Evolutionary conservation across 2,113 vertebrate species (phyloP).

Genomic region (Aphyosemion australe): DNA sequence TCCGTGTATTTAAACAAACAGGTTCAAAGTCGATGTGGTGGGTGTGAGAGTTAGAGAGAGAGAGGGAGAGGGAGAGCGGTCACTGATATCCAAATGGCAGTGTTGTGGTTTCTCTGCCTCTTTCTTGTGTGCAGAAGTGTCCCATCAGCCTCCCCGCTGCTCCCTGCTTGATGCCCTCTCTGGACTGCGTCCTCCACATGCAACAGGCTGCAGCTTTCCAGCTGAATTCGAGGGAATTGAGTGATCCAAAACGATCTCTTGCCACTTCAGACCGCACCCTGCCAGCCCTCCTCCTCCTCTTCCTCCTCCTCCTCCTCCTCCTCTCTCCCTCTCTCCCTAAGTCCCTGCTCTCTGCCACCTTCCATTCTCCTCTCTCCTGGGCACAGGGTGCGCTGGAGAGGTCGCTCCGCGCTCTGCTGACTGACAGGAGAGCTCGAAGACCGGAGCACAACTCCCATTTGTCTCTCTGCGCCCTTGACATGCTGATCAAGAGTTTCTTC

Average conservation of each 20-base stretch:
- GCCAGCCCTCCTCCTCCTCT: constrained; percentile 78
- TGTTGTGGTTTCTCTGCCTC: constrained; percentile 74
- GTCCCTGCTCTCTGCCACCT: constrained; percentile 73
- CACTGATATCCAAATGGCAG: constrained; percentile 73
- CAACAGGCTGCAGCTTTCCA: constrained; percentile 71
- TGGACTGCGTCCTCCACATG: constrained; percentile 41
- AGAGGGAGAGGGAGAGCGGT: constrained; percentile 61
- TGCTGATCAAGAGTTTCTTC: background rate
- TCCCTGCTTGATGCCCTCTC: constrained; percentile 36
- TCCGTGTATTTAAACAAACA: constrained; percentile 90
- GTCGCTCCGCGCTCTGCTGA: constrained; percentile 57
- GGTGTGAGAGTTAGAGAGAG: constrained; percentile 61
- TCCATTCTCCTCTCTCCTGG: constrained; percentile 78
- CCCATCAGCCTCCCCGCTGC: constrained; percentile 54
- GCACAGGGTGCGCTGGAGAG: constrained; percentile 77
- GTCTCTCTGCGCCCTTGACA: constrained; percentile 36
- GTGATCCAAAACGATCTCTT: constrained; percentile 85
- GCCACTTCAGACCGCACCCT: constrained; percentile 93
- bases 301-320: constrained; percentile 34
- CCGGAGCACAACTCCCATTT: constrained; percentile 38
- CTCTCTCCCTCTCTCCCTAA: constrained; percentile 58
- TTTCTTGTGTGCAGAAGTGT: constrained; percentile 65
- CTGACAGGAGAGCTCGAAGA: constrained; percentile 40
- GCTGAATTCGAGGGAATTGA: constrained; percentile 83
- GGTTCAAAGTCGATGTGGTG: constrained; percentile 81